Evolutionary conservation across 2,113 vertebrate species (phyloP), one percentile per base, ranked within the genome.

Genomic region (Melospiza melodia): DNA sequence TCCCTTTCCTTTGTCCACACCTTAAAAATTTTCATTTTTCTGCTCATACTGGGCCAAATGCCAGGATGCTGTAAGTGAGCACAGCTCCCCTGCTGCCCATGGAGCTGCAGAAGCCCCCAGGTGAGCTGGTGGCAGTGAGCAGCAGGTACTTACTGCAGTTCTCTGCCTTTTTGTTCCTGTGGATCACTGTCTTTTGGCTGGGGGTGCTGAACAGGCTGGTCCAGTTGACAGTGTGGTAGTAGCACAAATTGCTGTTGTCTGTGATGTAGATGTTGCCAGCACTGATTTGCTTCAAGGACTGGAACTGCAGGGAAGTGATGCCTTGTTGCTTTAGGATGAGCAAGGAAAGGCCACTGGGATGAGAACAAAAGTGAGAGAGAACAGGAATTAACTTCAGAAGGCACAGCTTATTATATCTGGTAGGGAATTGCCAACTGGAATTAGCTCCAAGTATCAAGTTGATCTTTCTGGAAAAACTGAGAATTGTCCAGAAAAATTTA

Each of bases 221-320:
- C 99, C 99, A 99, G 95, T 99, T 99, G 96, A 99, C 98, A 3
- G 99, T 99, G 96, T 98, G 98, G 96, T 99, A 99, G 96, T 99
- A 99, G 94, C 99, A 99, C 27, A 99, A 84, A 81, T 99, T 99
- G 96, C 97, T 99, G 97, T 99, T 99, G 97, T 99, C 99, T 10
- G 98, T 99, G 57, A 99, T 98, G 89, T 99, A 99, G 95, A 99
- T 98, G 51, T 99, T 99, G 55, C 99, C 99, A 4, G 99, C 99
- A 24, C 99, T 99, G 97, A 99, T 99, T 93, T 99, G 99, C 90
- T 98, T 98, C 58, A 99, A 94, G 13, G 99, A 99, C 96, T 99
- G 99, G 51, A 99, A 98, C 48, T 99, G 99, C 46, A 99, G 98
- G 5, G 99, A 99, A 15, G 98, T 98, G 92, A 99, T 99, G 84